These are phyloP conservation scores for Punctoribates punctum DNA, from an alignment of 2,888 invertebrate genomes.

Conservation along the genomic window DNA sequence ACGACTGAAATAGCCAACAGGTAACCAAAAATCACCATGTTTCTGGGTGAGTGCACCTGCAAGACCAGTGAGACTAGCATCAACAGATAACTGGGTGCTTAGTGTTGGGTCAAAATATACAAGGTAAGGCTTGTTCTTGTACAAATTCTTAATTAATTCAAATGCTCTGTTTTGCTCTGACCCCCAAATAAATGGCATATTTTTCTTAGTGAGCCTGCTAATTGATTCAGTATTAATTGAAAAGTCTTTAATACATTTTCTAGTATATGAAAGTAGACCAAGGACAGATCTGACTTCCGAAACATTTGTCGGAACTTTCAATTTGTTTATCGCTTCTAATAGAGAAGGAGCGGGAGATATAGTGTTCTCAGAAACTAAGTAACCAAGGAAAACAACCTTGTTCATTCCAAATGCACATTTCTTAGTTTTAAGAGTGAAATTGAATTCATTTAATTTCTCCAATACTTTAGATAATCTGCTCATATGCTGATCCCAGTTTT, in stretches of 20 bases:
- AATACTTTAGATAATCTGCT: not conserved
- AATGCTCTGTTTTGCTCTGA: not conserved
- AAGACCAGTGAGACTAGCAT: not conserved
- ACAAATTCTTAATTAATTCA: not conserved
- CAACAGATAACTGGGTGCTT: not conserved
- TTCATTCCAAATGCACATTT: slow-evolving; percentile 1
- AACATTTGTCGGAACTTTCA: not conserved
- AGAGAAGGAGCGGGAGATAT: not conserved
- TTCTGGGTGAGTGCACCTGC: not conserved
- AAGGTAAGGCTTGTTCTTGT: not conserved
- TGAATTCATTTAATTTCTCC: slow-evolving; percentile 1
- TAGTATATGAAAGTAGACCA: not conserved
- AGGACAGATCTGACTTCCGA: not conserved
- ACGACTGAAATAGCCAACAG: slow-evolving; percentile 17
- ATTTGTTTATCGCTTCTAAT: not conserved
- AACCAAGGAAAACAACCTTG: not conserved
- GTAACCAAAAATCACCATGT: not conserved
- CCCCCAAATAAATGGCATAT: slow-evolving; percentile 2
- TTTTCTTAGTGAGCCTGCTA: not conserved
- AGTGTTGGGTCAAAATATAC: not conserved
- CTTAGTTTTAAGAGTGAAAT: not conserved
- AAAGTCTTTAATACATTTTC: slow-evolving; percentile 7
- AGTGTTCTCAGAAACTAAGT: not conserved
- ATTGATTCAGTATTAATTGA: not conserved
- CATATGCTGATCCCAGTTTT: not conserved